Evolutionary conservation across 37 sponge, comb jelly and placozoan genomes (phyloP).

Genomic region (Halichondria panicea): DNA sequence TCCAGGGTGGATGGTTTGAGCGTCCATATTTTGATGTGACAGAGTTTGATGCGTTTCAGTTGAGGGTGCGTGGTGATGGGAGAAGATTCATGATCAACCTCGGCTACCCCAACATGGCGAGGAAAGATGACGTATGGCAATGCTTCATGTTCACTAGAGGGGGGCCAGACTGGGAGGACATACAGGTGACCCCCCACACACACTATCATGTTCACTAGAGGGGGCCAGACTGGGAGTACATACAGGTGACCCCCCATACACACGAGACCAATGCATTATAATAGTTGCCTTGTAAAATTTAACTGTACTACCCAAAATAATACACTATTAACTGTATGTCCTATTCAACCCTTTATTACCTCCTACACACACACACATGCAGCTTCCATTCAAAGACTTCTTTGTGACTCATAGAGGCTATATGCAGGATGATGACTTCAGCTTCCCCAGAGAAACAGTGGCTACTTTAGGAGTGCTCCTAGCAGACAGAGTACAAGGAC

Average conservation of each 20-base stretch:
- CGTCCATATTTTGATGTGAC: conserved; percentile 58
- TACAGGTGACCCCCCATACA: too few relatives aligned
- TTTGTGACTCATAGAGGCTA: conserved; percentile 87
- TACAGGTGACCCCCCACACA: too few relatives aligned
- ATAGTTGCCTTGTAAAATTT: too few relatives aligned
- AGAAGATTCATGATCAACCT: conserved; percentile 75
- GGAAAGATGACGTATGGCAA: conserved; percentile 89
- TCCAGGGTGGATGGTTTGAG: conserved; percentile 47
- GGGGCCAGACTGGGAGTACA: too few relatives aligned
- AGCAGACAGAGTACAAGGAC: conserved; percentile 84
- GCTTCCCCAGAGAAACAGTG: conserved; percentile 43
- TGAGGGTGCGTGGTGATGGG: conserved; percentile 86
- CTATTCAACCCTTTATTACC: too few relatives aligned
- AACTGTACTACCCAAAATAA: too few relatives aligned
- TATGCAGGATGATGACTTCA: conserved; percentile 72
- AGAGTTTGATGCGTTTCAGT: conserved; percentile 80
- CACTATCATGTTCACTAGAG: too few relatives aligned
- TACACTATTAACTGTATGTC: too few relatives aligned
- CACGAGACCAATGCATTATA: too few relatives aligned
- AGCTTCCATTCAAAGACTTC: conserved; percentile 84
- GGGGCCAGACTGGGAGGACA: conserved; percentile 89
- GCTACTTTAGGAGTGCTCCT: conserved; percentile 80
- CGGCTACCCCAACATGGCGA: conserved; percentile 31
- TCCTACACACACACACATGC: too few relatives aligned
- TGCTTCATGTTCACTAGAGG: conserved; percentile 86